A percentile compares a stretch with the other conserved stretches of the same genome.
phyloP scores from a whole-genome alignment of 1,140 invertebrate genomes.

The Aricia agestis region DNA sequence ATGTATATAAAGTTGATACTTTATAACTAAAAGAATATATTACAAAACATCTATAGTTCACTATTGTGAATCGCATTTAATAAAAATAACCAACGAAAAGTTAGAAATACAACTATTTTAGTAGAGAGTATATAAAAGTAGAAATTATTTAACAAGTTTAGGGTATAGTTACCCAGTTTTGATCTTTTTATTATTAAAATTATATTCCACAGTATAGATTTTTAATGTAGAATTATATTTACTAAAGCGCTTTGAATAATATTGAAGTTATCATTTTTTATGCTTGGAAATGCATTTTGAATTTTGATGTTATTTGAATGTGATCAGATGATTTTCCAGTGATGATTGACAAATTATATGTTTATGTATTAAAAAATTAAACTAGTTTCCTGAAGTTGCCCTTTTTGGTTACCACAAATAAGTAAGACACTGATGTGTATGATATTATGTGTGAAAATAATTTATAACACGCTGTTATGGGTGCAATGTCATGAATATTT shows the following conservation, averaged over 20 bases:
- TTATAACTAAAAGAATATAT: too few relatives aligned
- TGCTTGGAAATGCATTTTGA: neutral
- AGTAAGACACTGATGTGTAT: neutral
- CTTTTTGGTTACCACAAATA: neutral
- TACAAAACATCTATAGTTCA: too few relatives aligned
- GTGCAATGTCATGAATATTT: neutral
- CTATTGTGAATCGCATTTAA: neutral
- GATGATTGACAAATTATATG: neutral
- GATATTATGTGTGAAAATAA: constrained; percentile 10
- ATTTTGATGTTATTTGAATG: neutral
- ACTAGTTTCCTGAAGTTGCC: neutral
- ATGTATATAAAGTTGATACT: too few relatives aligned
- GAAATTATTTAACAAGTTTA: neutral
- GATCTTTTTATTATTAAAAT: too few relatives aligned
- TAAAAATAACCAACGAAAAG: neutral
- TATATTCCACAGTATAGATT: too few relatives aligned
- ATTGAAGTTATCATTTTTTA: neutral
- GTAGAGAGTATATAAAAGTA: neutral
- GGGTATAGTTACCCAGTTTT: too few relatives aligned
- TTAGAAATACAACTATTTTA: neutral
- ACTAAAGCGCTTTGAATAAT: too few relatives aligned
- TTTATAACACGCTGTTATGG: neutral
- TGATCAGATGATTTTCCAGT: neutral
- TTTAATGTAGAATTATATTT: too few relatives aligned
- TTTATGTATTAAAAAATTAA: neutral